Percentiles rank a stretch among this genome's conserved stretches.
Evolutionary conservation across 2,113 vertebrate species (phyloP).

Genomic region (Oenanthe melanoleuca): DNA sequence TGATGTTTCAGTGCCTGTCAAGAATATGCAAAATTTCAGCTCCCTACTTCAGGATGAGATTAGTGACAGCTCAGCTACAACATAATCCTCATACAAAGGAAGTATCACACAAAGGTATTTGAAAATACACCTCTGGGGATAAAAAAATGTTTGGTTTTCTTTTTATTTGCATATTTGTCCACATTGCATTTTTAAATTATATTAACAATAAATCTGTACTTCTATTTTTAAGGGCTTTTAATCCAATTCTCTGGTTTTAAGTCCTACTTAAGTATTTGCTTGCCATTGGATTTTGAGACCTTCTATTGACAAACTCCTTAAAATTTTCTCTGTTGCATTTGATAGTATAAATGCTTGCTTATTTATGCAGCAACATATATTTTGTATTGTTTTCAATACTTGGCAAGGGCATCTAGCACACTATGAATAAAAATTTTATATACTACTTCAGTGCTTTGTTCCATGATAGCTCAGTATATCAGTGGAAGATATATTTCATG

Average conservation of each 20-base stretch:
- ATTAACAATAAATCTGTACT: neutral
- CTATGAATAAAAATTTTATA: conserved; percentile 3
- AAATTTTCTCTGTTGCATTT: neutral
- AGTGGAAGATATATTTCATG: neutral
- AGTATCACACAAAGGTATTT: neutral
- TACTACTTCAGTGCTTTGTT: neutral
- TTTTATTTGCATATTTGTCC: neutral
- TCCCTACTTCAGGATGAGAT: neutral
- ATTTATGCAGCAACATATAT: neutral
- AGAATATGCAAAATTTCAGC: neutral
- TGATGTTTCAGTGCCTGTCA: neutral
- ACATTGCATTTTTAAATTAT: neutral
- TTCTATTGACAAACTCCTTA: neutral
- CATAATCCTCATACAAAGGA: neutral
- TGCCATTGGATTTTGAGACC: neutral
- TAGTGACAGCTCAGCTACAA: neutral
- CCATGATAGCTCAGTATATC: neutral
- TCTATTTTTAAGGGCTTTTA: neutral
- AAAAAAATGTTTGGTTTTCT: neutral
- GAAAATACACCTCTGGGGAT: neutral
- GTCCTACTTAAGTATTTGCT: neutral
- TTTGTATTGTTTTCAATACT: neutral
- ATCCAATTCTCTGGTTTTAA: neutral
- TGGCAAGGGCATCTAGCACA: neutral
- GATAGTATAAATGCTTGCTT: neutral